phyloP scores from a whole-genome alignment of 2,888 invertebrate genomes.

The Caenorhabditis sp. region DNA sequence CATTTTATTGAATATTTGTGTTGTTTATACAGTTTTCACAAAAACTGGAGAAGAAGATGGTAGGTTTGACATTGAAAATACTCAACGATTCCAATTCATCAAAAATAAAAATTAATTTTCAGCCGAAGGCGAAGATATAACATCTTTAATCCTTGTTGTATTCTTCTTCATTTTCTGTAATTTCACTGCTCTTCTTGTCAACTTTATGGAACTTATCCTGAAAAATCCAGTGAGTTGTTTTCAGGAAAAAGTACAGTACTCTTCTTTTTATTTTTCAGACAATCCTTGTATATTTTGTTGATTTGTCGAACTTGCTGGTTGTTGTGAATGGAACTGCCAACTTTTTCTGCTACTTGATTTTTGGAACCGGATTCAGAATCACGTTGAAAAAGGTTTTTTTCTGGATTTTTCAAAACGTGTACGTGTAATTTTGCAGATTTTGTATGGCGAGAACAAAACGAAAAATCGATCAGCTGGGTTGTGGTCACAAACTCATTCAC shows the following conservation, averaged over 20 bases:
- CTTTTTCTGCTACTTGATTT: slow-evolving; percentile 68
- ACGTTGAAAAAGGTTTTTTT: slow-evolving; percentile 51
- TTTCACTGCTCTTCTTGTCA: slow-evolving; percentile 68
- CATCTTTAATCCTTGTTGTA: slow-evolving; percentile 67
- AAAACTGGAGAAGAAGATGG: slow-evolving; percentile 36
- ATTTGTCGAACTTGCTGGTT: slow-evolving; percentile 67
- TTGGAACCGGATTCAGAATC: slow-evolving; percentile 62
- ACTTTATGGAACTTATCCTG: slow-evolving; percentile 67
- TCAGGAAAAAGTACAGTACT: background rate
- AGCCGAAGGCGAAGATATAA: slow-evolving; percentile 62
- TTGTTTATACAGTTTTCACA: slow-evolving; percentile 55
- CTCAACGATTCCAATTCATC: background rate
- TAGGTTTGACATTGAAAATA: slow-evolving; percentile 2
- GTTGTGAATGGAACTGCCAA: slow-evolving; percentile 69
- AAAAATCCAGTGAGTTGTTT: slow-evolving; percentile 55
- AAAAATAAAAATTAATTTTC: slow-evolving; percentile 11
- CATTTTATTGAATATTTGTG: slow-evolving; percentile 66
- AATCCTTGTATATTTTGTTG: slow-evolving; percentile 67
- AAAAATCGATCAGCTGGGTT: background rate
- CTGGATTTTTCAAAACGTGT: background rate
- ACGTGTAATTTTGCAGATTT: slow-evolving; percentile 24
- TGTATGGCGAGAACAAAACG: slow-evolving; percentile 7
- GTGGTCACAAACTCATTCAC: background rate
- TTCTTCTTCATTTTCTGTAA: slow-evolving; percentile 70
- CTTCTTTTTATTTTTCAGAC: slow-evolving; percentile 23